Evolutionary conservation across 2,113 vertebrate genomes (phyloP), one percentile per base, ranked within the genome.

Genomic region (Myiopsitta monachus): DNA sequence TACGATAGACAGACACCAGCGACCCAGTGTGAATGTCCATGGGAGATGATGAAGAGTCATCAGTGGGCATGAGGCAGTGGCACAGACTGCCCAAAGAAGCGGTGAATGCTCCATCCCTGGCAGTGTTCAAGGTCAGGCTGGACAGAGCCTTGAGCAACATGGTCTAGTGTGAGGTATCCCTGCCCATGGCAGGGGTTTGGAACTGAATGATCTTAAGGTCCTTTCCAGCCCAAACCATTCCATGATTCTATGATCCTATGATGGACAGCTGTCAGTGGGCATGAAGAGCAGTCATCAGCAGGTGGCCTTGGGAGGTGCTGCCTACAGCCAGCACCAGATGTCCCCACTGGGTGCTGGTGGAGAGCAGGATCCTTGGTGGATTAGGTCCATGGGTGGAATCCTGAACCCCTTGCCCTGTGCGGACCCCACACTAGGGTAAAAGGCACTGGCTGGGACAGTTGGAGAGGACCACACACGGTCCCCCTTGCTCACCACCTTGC

Each of bases 281-380:
- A 1, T 7, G 30, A 77, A 21, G 28, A 30, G n/a, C 23, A 63
- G 51, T 14, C 19, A 18, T 16, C 1, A 0, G 59, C n/a, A 36
- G 17, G 38, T 22, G 38, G 51, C 75, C 55, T 36, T 44, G 59
- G 33, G 73, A 89, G 31, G 6, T 57, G 55, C n/a, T 78, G 8
- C 8, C 52, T 47, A 76, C 52, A 87, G 62, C n/a, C 61, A 70
- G 39, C 39, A 8, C 22, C 18, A 72, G 5, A 4, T 33, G 44
- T 59, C 26, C 51, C 1, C 2, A 18, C 18, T 23, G 11, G 7
- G 8, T 26, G 38, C 13, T 2, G 7, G 15, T 5, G 28, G 39
- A 69, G 41, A 80, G 39, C 0, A 3, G n/a, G n/a, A 70, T 59
- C 6, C 2, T 14, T 3, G 6, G 31, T 57, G 39, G 26, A 81